Evolutionary conservation across 1,140 invertebrate species (phyloP).

Genomic region (Marisa cornuarietis): DNA sequence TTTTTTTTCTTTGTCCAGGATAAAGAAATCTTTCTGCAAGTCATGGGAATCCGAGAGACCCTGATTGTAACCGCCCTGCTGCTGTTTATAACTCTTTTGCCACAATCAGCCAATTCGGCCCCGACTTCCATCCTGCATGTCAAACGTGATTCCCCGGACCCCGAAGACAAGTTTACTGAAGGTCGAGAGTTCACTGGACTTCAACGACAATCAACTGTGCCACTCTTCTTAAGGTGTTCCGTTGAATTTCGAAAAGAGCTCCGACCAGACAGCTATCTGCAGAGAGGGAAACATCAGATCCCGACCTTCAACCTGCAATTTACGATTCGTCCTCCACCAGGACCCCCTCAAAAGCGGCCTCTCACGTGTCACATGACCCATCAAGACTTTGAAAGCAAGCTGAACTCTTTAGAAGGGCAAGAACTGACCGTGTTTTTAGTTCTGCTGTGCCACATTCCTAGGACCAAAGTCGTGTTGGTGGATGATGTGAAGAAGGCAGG

Average conservation of each 20-base stretch:
- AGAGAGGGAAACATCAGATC: background rate
- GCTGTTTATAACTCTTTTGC: too few relatives aligned
- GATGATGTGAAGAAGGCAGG: background rate
- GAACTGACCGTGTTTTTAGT: background rate
- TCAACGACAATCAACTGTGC: too few relatives aligned
- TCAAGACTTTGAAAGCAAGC: slow-evolving; percentile 1
- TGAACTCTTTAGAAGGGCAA: background rate
- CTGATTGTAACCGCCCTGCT: too few relatives aligned
- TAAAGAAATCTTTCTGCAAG: too few relatives aligned
- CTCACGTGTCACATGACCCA: background rate
- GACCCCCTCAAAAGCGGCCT: background rate
- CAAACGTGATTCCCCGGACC: too few relatives aligned
- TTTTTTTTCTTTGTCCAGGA: too few relatives aligned
- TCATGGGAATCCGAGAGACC: too few relatives aligned
- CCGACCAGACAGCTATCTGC: background rate
- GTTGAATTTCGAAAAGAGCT: background rate
- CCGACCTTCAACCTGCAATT: background rate
- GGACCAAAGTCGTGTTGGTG: background rate
- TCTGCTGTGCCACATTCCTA: background rate
- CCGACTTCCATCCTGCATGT: too few relatives aligned
- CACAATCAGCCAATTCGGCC: too few relatives aligned
- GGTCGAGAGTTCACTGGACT: too few relatives aligned
- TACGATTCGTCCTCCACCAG: background rate
- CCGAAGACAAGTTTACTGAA: too few relatives aligned
- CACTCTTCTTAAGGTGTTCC: background rate